A percentile compares a stretch with the other conserved stretches of the same genome.
phyloP scores from a whole-genome alignment of 2,888 invertebrate genomes.

The Eupithecia inturbata region DNA sequence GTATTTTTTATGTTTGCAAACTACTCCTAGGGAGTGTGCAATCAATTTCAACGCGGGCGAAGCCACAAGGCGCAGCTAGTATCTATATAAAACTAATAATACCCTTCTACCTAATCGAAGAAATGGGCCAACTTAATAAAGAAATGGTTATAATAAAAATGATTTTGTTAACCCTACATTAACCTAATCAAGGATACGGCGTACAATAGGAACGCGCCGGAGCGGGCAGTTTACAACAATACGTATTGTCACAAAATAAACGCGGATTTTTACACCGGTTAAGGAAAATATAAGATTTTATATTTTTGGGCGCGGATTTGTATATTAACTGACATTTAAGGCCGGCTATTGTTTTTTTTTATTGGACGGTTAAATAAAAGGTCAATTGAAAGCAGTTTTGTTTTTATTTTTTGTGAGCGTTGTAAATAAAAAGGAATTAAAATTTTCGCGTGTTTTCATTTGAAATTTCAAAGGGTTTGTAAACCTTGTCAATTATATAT shows the following conservation, averaged over 20 bases:
- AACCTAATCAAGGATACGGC: conserved; percentile 59
- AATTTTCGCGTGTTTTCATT: too few species aligned
- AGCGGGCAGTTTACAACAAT: conserved; percentile 44
- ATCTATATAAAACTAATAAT: background rate
- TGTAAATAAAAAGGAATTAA: background rate
- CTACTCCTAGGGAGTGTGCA: too few species aligned
- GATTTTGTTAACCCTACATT: conserved; percentile 33
- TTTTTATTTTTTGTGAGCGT: conserved; percentile 17
- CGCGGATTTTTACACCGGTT: conserved; percentile 40
- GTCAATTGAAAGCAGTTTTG: conserved; percentile 9
- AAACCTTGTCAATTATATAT: background rate
- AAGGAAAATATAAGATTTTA: conserved; percentile 41
- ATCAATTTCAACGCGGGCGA: too few species aligned
- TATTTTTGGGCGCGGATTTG: conserved; percentile 29
- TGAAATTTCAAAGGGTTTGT: too few species aligned
- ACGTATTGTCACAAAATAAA: conserved; percentile 50
- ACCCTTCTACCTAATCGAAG: background rate
- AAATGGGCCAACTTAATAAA: background rate
- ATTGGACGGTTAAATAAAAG: conserved; percentile 21
- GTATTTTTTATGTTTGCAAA: too few species aligned
- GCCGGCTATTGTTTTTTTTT: conserved; percentile 30
- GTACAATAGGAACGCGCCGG: conserved; percentile 51
- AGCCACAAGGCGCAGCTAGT: too few species aligned
- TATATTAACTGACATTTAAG: conserved; percentile 19
- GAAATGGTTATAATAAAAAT: background rate